Conservation (phyloP, 2,888 invertebrate genomes). For the Metallyticus violacea region DNA sequence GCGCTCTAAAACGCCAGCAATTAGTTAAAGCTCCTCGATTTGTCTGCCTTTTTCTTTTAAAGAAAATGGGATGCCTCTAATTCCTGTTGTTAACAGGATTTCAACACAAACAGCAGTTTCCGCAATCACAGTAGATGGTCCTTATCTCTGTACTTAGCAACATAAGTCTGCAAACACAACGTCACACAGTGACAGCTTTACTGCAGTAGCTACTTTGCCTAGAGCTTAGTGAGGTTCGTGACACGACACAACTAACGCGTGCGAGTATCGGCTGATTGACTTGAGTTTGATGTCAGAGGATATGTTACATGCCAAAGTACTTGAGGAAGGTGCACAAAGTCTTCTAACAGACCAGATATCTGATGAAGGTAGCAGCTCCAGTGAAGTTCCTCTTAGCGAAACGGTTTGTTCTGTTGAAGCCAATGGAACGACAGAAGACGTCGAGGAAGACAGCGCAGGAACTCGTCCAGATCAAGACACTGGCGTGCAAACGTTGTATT, state of each 20-base stretch:
- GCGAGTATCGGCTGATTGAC: neutral
- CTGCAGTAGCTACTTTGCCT: neutral
- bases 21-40: too few relatives aligned
- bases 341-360: neutral
- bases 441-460: neutral
- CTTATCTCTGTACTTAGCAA: neutral
- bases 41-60: neutral
- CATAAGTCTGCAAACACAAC: neutral
- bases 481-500: neutral
- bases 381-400: neutral
- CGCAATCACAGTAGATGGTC: neutral
- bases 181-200: neutral
- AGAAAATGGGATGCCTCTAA: neutral
- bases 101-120: neutral
- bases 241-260: neutral
- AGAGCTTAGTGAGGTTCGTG: neutral
- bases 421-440: neutral
- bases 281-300: neutral
- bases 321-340: neutral
- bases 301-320: neutral
- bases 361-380: neutral
- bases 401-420: neutral
- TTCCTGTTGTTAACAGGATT: neutral
- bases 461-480: neutral
- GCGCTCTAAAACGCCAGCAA: too few relatives aligned